Base-by-base conservation (phyloP, 53 echinoderm and acorn worm species). In the Paelopatides confundens region DNA sequence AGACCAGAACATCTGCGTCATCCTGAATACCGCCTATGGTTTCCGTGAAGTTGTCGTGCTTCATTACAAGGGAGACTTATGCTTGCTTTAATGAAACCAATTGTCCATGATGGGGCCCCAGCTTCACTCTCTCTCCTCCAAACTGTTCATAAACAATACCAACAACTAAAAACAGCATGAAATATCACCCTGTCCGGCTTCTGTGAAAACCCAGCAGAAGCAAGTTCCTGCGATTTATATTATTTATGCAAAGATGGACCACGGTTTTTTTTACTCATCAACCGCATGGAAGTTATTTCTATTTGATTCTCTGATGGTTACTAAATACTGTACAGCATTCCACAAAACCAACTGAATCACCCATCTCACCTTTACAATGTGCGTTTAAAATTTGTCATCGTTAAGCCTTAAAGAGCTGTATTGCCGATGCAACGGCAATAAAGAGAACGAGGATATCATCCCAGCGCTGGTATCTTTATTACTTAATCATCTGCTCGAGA, bases 401-500 rank as follows among this genome's bases (percentile, higher is more conserved):
- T 67, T 31, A 67, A 67, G 67, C 63, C 30, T 67, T 31, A 67
- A 31, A 58, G 58, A 58, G 58, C 6, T 30, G 67, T 34, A 67
- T 30, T 67, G 67, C 67, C 3, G 67, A 30, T 29, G 67, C 67
- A 18, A 31, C 63, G 17, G 63, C 63, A 67, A 31, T 31, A 14
- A 67, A 17, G 67, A 58, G 58, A 21, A 58, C 4, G 24, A 23
- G 18, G 58, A 58, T 21, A 23, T 6, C 58, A 67, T 67, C 67
- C 67, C 67, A 14, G 30, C 67, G 67, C 6, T 67, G 18, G 67
- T 11, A 67, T 58, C 58, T 58, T 67, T 67, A 67, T 67, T 67
- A 31, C 67, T 67, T 67, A 67, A 67, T 67, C 67, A 67, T 67
- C 67, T 67, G 67, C 67, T 67, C 67, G 30, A 67, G 67, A 67